Percentiles rank a stretch among this genome's conserved stretches.
Evolutionary conservation across 1,140 invertebrate species (phyloP).

Genomic region (Leucophenga varia): DNA sequence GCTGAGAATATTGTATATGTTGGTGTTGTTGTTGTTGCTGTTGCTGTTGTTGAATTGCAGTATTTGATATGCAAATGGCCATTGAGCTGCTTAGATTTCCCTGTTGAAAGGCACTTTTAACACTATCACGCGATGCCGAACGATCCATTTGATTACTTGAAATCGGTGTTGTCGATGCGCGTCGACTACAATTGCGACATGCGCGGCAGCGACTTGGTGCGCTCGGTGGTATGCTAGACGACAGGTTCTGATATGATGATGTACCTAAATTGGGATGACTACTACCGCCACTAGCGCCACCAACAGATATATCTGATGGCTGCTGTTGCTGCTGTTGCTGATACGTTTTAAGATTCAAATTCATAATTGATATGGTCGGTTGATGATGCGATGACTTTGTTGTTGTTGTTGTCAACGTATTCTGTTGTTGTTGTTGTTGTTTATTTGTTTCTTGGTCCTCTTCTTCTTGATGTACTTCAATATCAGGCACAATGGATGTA

Average conservation of each 20-base stretch:
- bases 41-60: constrained; percentile 33
- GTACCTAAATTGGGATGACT: constrained; percentile 50
- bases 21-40: constrained; percentile 18
- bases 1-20: constrained; percentile 15
- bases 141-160: constrained; percentile 71
- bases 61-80: constrained; percentile 42
- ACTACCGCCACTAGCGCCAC: no score
- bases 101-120: constrained; percentile 65
- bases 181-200: constrained; percentile 69
- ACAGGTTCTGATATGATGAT: constrained; percentile 60
- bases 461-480: constrained; percentile 81
- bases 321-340: constrained; percentile 7
- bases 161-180: constrained; percentile 74
- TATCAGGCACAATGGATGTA: constrained; percentile 75
- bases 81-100: constrained; percentile 45
- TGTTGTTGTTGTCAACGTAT: constrained; percentile 15
- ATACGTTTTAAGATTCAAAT: constrained; percentile 39
- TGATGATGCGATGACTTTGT: constrained; percentile 27
- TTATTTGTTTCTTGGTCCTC: constrained; percentile 55
- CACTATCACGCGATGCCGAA: constrained; percentile 72
- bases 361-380: constrained; percentile 55
- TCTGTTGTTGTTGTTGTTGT: constrained; percentile 34
- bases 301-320: not conserved
- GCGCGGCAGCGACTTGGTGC: constrained; percentile 61
- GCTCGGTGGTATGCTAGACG: constrained; percentile 58